Percentiles rank a stretch among this genome's conserved stretches.
These are phyloP conservation scores for Zaprionus africanus DNA, from an alignment of 1,140 invertebrate species.

Conservation along the genomic window DNA sequence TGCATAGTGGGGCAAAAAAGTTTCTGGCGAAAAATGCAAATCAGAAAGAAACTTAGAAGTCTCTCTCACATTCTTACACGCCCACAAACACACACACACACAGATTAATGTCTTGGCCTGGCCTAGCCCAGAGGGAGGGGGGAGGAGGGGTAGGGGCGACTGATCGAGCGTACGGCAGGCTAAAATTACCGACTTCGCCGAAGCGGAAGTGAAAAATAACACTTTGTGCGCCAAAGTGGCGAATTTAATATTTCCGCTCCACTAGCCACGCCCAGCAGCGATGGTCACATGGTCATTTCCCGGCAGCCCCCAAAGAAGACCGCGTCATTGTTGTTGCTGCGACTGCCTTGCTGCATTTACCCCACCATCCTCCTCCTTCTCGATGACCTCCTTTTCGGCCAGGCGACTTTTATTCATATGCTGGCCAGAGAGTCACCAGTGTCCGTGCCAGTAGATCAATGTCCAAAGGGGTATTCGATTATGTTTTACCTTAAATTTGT, in stretches of 20 bases:
- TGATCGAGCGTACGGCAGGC: conserved; percentile 39
- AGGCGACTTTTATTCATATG: conserved; percentile 17
- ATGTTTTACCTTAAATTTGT: background rate
- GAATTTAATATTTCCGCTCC: conserved; percentile 77
- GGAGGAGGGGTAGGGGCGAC: conserved; percentile 9
- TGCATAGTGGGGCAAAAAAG: conserved; percentile 9
- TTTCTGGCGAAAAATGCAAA: conserved; percentile 10
- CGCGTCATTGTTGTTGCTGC: conserved; percentile 15
- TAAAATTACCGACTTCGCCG: conserved; percentile 39
- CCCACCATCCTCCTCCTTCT: background rate
- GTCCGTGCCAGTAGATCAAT: background rate
- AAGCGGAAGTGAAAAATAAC: conserved; percentile 76
- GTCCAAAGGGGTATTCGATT: background rate
- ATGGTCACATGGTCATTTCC: conserved; percentile 28
- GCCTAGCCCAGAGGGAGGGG: too few relatives aligned
- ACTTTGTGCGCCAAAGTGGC: conserved; percentile 73
- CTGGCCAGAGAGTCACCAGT: background rate
- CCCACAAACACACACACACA: background rate
- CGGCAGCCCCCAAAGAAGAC: conserved; percentile 9
- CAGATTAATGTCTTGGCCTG: conserved; percentile 36
- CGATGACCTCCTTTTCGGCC: conserved; percentile 19
- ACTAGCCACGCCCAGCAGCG: conserved; percentile 40
- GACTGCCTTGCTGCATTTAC: conserved; percentile 4
- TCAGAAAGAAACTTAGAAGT: conserved; percentile 4
- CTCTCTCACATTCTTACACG: background rate